phyloP scores from a whole-genome alignment of 2,113 vertebrate genomes.

The Penelope pileata region DNA sequence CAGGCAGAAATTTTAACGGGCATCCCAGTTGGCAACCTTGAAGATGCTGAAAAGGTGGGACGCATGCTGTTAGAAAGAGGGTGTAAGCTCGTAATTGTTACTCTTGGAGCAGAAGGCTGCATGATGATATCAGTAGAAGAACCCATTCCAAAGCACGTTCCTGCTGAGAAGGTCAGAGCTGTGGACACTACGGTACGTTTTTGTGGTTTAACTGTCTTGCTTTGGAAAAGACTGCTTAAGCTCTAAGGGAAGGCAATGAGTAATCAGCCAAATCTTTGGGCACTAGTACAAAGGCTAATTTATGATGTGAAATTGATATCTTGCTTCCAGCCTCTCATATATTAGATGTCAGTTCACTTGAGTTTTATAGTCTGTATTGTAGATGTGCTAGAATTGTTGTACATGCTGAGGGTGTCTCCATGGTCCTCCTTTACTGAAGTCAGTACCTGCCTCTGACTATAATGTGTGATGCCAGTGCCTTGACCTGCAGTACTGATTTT shows the following conservation, averaged over 20 bases:
- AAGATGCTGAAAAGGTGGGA: slow-evolving; percentile 82
- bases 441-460: neutral
- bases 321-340: slow-evolving; percentile 38
- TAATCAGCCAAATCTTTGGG: slow-evolving; percentile 80
- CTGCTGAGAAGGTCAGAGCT: slow-evolving; percentile 79
- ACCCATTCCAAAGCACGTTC: slow-evolving; percentile 81
- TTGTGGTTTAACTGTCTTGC: slow-evolving; percentile 63
- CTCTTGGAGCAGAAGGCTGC: slow-evolving; percentile 90
- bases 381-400: slow-evolving; percentile 13
- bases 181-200: slow-evolving; percentile 93
- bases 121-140: slow-evolving; percentile 82
- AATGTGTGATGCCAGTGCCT: neutral
- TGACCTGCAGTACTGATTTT: neutral
- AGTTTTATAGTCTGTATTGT: slow-evolving; percentile 14
- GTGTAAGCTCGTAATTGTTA: slow-evolving; percentile 86
- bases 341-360: slow-evolving; percentile 43
- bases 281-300: slow-evolving; percentile 74
- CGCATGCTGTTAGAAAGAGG: slow-evolving; percentile 82
- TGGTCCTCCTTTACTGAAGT: slow-evolving; percentile 14
- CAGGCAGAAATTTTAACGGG: slow-evolving; percentile 94
- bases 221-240: slow-evolving; percentile 63
- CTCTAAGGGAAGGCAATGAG: slow-evolving; percentile 66
- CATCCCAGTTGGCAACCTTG: slow-evolving; percentile 73
- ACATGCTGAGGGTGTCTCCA: neutral
- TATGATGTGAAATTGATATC: slow-evolving; percentile 32